These are phyloP conservation scores for Crocidura indochinensis DNA, from an alignment of 2,797 vertebrate genomes.

Conservation along the genomic window DNA sequence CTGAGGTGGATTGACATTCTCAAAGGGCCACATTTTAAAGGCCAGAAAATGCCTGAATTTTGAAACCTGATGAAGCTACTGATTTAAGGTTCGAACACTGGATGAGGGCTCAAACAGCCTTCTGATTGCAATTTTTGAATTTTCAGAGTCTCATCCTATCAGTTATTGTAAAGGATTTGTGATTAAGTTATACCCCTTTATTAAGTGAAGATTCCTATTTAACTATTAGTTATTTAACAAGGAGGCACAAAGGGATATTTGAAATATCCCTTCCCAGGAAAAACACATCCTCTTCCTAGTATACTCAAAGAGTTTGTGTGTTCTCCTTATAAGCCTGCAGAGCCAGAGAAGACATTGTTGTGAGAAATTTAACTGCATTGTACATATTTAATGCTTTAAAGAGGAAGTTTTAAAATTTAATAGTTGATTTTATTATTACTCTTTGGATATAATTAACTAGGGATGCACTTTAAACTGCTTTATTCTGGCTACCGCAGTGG, in stretches of 20 bases:
- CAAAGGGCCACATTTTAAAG: slow-evolving; percentile 55
- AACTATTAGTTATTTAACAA: slow-evolving; percentile 28
- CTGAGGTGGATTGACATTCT: neutral
- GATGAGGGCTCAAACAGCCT: slow-evolving; percentile 35
- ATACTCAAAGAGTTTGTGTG: slow-evolving; percentile 15
- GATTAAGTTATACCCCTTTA: slow-evolving; percentile 45
- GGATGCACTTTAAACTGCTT: slow-evolving; percentile 84
- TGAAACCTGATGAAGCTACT: slow-evolving; percentile 49
- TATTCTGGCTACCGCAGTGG: slow-evolving; percentile 85
- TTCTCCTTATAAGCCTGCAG: neutral
- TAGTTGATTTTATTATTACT: slow-evolving; percentile 91
- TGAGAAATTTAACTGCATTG: slow-evolving; percentile 78
- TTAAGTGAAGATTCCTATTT: neutral
- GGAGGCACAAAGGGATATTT: slow-evolving; percentile 55
- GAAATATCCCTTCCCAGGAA: slow-evolving; percentile 54
- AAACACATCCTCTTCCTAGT: slow-evolving; percentile 28
- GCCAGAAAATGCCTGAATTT: slow-evolving; percentile 33
- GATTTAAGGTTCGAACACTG: slow-evolving; percentile 51
- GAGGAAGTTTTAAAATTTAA: slow-evolving; percentile 91
- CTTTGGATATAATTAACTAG: slow-evolving; percentile 90
- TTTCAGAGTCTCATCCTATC: neutral
- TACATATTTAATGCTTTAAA: slow-evolving; percentile 89
- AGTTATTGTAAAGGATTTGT: slow-evolving; percentile 47
- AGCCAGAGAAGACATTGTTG: slow-evolving; percentile 70
- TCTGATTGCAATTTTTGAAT: slow-evolving; percentile 54